phyloP scores from a whole-genome alignment of 2,113 vertebrate species.

The Semnornis frantzii region DNA sequence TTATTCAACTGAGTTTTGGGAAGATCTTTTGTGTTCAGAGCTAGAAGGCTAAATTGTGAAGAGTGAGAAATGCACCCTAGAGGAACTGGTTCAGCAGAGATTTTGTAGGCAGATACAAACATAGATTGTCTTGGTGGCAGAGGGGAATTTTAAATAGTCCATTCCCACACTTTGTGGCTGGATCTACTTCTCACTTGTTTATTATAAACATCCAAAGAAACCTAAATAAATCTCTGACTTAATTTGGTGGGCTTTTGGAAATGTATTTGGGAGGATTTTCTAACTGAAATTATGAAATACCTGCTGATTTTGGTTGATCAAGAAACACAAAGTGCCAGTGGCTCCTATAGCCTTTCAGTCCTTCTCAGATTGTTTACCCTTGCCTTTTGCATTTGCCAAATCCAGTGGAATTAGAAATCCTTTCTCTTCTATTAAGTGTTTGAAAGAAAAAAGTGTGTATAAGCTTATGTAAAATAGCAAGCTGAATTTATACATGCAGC shows the following conservation, averaged over 20 bases:
- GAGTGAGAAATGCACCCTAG: background rate
- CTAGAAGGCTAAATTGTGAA: background rate
- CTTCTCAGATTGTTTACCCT: background rate
- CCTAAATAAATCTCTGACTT: background rate
- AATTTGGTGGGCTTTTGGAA: background rate
- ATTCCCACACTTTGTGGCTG: background rate
- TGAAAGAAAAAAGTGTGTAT: slow-evolving; percentile 20
- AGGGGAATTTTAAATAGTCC: background rate
- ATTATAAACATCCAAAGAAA: slow-evolving; percentile 10
- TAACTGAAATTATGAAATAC: background rate
- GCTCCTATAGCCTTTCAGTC: background rate
- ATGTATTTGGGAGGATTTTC: background rate
- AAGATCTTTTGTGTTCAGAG: background rate
- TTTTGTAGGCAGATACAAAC: slow-evolving; percentile 1
- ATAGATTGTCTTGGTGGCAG: background rate
- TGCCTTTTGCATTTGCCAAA: slow-evolving; percentile 6
- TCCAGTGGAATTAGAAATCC: background rate
- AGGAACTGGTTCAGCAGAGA: slow-evolving; percentile 6
- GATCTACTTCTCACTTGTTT: background rate
- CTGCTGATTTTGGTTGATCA: background rate
- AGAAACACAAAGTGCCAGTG: background rate
- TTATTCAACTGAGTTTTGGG: background rate
- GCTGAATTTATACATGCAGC: slow-evolving; percentile 13
- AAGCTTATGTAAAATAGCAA: slow-evolving; percentile 1
- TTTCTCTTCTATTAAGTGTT: slow-evolving; percentile 43